Evolutionary conservation across 2,888 invertebrate species (phyloP).

Genomic region (Harmothoe impar): DNA sequence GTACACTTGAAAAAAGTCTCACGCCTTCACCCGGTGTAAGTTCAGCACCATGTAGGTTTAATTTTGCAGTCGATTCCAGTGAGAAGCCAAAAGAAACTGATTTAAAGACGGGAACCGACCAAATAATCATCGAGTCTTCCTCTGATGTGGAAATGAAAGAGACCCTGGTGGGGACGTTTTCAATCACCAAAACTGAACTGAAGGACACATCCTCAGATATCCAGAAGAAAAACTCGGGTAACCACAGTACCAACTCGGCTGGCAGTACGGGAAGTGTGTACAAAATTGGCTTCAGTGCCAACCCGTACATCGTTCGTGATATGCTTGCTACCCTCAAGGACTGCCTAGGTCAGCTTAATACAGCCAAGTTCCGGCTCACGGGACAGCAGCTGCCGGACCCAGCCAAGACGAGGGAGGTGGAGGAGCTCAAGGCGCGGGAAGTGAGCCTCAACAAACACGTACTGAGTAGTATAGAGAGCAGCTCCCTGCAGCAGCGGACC

Average conservation of each 20-base stretch:
- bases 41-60: neutral
- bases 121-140: neutral
- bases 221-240: constrained; percentile 32
- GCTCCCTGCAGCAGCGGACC: constrained; percentile 82
- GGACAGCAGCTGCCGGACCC: constrained; percentile 7
- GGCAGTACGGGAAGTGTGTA: constrained; percentile 61
- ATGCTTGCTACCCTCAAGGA: constrained; percentile 78
- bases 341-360: constrained; percentile 75
- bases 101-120: too few species aligned
- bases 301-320: constrained; percentile 79
- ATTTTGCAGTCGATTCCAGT: neutral
- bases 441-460: constrained; percentile 72
- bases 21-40: neutral
- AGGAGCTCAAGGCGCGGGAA: constrained; percentile 71
- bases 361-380: constrained; percentile 45
- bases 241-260: constrained; percentile 60
- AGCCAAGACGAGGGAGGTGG: neutral
- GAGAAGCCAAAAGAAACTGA: neutral
- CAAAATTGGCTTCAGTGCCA: constrained; percentile 76
- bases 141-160: neutral
- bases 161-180: constrained; percentile 34
- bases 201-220: constrained; percentile 30
- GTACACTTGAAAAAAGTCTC: neutral
- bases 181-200: constrained; percentile 60
- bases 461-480: constrained; percentile 73